Percentiles rank a stretch among this genome's conserved stretches.
Conservation (phyloP, 2,888 invertebrate genomes). For the Alentia gelatinosa region DNA sequence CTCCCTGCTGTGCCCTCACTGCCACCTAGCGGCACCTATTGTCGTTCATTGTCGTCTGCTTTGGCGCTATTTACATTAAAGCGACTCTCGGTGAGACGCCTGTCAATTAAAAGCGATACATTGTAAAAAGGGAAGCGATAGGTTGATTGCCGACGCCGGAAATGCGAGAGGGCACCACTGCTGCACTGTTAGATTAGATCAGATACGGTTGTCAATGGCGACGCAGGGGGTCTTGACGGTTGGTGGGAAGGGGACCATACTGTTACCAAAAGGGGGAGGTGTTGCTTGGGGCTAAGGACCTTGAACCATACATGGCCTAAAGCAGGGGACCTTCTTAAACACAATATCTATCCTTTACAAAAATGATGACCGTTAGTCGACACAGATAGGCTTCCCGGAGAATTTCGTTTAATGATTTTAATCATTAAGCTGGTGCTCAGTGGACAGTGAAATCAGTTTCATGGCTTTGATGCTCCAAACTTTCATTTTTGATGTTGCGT, state of each 20-base stretch:
- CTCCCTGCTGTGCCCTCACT: constrained; percentile 20
- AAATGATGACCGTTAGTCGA: no score
- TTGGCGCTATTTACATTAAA: constrained; percentile 33
- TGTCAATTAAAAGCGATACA: constrained; percentile 45
- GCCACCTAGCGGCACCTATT: constrained; percentile 31
- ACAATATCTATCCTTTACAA: no score
- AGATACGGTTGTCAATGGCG: constrained; percentile 28
- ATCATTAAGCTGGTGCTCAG: no score
- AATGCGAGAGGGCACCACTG: not conserved
- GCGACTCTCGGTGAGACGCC: not conserved
- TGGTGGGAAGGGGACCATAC: constrained; percentile 13
- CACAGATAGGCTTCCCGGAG: no score
- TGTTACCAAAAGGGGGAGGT: not conserved
- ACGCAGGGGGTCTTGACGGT: constrained; percentile 28
- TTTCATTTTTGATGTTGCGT: no score
- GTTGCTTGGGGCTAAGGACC: not conserved
- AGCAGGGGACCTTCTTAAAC: no score
- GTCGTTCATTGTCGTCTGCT: not conserved
- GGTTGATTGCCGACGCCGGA: constrained; percentile 23
- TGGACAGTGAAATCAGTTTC: no score
- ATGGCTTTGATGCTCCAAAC: no score
- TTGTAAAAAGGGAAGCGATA: constrained; percentile 23
- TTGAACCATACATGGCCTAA: no score
- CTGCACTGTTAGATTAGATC: constrained; percentile 22
- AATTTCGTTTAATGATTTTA: no score